A percentile compares a stretch with the other conserved stretches of the same genome.
Evolutionary conservation across 2,888 invertebrate species (phyloP).

Genomic region (Eremobia ochroleuca): DNA sequence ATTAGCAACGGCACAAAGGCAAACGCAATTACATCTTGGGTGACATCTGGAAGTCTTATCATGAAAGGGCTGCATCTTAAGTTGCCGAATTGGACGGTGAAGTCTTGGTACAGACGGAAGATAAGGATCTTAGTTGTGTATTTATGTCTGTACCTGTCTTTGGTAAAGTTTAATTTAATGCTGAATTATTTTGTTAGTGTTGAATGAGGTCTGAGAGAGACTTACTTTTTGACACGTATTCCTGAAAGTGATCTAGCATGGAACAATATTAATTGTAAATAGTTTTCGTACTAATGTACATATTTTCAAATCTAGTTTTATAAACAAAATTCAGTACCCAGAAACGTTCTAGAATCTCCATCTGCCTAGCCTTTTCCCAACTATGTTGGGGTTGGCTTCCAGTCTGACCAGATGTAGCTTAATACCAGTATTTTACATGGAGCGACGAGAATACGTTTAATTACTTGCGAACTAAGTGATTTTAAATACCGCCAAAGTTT

Average conservation of each 20-base stretch:
- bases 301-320: background rate
- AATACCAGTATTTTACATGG: too few species aligned
- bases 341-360: too few species aligned
- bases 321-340: background rate
- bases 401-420: too few species aligned
- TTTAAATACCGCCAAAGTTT: background rate
- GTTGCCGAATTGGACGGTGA: constrained; percentile 69
- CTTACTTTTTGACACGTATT: background rate
- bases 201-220: background rate
- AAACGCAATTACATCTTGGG: constrained; percentile 86
- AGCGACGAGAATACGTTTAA: too few species aligned
- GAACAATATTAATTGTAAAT: background rate
- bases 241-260: background rate
- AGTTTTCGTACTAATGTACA: background rate
- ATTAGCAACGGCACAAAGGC: constrained; percentile 88
- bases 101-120: constrained; percentile 56
- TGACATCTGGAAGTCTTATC: constrained; percentile 89
- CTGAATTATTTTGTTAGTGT: constrained; percentile 31
- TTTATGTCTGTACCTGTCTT: constrained; percentile 51
- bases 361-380: too few species aligned
- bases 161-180: constrained; percentile 37
- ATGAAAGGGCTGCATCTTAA: constrained; percentile 87
- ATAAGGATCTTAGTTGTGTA: constrained; percentile 64
- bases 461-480: constrained; percentile 4
- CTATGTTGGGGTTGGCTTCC: too few species aligned